phyloP scores from a whole-genome alignment of 2,888 invertebrate species.

The Drosophila parthenogenetica region DNA sequence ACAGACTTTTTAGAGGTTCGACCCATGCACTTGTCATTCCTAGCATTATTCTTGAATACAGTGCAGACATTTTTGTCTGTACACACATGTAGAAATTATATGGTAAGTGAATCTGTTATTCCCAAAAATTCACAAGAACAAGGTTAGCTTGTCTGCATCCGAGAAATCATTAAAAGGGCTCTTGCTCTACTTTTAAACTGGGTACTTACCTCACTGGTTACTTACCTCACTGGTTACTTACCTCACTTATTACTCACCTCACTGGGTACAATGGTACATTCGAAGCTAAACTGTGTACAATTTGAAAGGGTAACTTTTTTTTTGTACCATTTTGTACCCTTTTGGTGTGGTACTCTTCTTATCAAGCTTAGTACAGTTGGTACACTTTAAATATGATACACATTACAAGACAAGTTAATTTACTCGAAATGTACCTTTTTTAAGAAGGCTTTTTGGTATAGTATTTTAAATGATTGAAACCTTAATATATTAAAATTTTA shows the following conservation, averaged over 20 bases:
- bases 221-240: neutral
- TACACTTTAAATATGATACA: neutral
- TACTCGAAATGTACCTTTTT: too few relatives aligned
- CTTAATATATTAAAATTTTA: too few relatives aligned
- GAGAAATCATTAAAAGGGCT: neutral
- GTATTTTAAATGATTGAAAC: too few relatives aligned
- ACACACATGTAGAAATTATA: neutral
- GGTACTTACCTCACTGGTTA: neutral
- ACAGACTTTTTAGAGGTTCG: constrained; percentile 3
- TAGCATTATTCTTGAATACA: neutral
- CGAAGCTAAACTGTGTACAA: too few relatives aligned
- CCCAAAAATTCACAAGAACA: neutral
- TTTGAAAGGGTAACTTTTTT: too few relatives aligned
- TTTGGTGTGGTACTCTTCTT: neutral
- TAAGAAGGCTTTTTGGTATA: too few relatives aligned
- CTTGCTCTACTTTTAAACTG: neutral
- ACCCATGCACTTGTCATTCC: constrained; percentile 8
- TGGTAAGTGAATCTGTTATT: neutral
- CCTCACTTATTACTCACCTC: too few relatives aligned
- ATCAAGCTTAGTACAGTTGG: neutral
- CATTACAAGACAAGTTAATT: neutral
- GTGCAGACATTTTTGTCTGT: neutral
- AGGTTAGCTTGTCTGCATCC: neutral
- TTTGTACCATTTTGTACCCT: neutral
- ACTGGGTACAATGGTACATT: neutral